Base-by-base conservation (phyloP, 2,113 vertebrate genomes). In the Protobothrops mucrosquamatus region DNA sequence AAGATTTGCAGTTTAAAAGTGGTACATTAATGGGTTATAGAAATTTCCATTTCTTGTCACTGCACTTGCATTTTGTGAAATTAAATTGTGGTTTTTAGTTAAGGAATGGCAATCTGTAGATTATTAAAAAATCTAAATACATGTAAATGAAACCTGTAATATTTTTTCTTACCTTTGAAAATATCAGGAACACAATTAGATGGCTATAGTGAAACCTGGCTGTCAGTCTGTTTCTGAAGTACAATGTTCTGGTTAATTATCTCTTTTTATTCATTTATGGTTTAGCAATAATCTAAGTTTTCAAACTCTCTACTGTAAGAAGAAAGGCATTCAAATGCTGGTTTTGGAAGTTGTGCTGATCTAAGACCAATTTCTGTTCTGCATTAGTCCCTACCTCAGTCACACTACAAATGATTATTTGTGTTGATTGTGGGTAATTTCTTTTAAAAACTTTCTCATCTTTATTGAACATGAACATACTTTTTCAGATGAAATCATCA, bases 401-500 rank as follows among this genome's bases (percentile, higher is more conserved):
- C 34, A 54, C 59, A 90, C 74, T 54, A 51, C 10, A 86, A 29
- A 29, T 91, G 22, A 85, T 12, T 85, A 26, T 15, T 56, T 54
- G 54, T 64, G 43, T 43, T 23, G 5, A 39, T 4, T 64, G 55
- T 0, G 34, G 0, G 51, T 51, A 87, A 10, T 54, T 90, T 61
- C 20, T 29, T 7, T 87, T 56, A 8, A 81, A 64, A 3, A 29
- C 18, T 89, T 88, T 24, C 88, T 92, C 43, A 0, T 93, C 94
- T 57, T 43, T 91, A 56, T 81, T 96, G 93, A 97, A 92, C 87
- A 85, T 85, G 95, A 93, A 94, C 95, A 93, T 95, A 43, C 97
- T 96, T 95, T 97, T 97, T 96, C 97, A 99, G 99, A 98, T 96
- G 98, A 98, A 97, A 96, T 98, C 96, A 22, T 39, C 81, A 98